A percentile compares a stretch with the other conserved stretches of the same genome.
phyloP scores from a whole-genome alignment of 2,113 vertebrate species.

The Phrynosoma blainvillii region DNA sequence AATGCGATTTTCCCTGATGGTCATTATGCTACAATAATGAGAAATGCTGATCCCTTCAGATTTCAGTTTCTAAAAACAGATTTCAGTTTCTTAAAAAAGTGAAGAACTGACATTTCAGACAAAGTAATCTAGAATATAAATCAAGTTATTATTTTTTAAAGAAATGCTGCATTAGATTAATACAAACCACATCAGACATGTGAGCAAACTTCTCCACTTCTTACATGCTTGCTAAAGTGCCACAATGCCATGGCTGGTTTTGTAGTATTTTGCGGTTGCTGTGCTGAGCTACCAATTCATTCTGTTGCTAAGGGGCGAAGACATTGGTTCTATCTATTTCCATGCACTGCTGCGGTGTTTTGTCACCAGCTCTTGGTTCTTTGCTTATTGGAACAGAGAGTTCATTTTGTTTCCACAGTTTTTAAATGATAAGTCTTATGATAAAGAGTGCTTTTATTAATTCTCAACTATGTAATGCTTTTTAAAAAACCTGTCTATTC shows the following conservation, averaged over 20 bases:
- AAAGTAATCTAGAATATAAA: conserved; percentile 65
- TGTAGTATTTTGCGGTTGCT: not conserved
- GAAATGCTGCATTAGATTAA: not conserved
- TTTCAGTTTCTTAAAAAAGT: conserved; percentile 58
- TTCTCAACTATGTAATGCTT: not conserved
- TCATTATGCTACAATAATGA: conserved; percentile 35
- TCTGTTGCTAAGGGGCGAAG: not conserved
- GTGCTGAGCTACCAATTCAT: not conserved
- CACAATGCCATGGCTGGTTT: not conserved
- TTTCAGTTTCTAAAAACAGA: conserved; percentile 18
- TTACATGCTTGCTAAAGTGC: not conserved
- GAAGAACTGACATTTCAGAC: conserved; percentile 47
- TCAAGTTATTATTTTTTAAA: conserved; percentile 51
- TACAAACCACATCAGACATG: not conserved
- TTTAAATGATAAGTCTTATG: too few species aligned
- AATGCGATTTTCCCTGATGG: conserved; percentile 62
- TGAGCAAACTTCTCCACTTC: not conserved
- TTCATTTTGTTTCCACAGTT: not conserved
- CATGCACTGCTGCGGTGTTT: not conserved
- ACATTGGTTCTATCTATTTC: not conserved
- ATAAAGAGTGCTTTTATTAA: not conserved
- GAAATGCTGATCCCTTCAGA: conserved; percentile 62
- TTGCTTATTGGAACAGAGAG: not conserved
- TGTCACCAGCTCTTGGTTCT: not conserved
- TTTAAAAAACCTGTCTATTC: not conserved